Evolutionary conservation across 2,888 invertebrate species (phyloP), one percentile per base, ranked within the genome.

Genomic region (Tetanocera ferruginea): DNA sequence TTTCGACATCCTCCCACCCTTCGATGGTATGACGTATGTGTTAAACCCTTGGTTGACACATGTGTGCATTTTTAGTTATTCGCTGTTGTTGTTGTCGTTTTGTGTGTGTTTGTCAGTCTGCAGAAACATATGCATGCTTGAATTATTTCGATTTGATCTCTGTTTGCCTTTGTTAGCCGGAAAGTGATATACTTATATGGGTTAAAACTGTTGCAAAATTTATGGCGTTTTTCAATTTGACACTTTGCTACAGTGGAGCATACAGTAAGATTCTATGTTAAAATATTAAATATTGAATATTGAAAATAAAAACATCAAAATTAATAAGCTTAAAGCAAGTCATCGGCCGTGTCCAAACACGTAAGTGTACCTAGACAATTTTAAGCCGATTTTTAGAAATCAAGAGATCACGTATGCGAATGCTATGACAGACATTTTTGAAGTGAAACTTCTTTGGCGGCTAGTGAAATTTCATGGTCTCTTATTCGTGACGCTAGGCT

Each of bases 151-250:
- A 17, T 34, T 25, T 51, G 5, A 8, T 2, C 14, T 71, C 14
- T 70, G 51, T 43, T 73, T 51, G 64, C 28, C 14, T 17, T 49
- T 28, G 28, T 64, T 11, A 17, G 31, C 51, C 74, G 62, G 11
- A 64, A 51, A 62, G 52, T 49, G 71, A 37, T 51, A 28, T 14
- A 43, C 1, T 43, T 43, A 43, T 43, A 9, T 60, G 57, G 17
- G 14, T 3, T 69, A 74, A 73, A 81, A 80, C 79, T 78, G 79
- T 82, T 80, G 67, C 80, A 79, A 82, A 86, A 87, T 87, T 87
- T 87, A 87, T 87, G 86, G 84, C 85, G 83, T 85, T 86, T 87
- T 86, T 85, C 85, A 85, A 82, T 83, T 83, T 86, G 87, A 87
- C 86, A 82, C 66, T 77, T 71, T 34, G 72, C 19, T 55, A 72